Evolutionary conservation across 2,113 vertebrate genomes (phyloP), one percentile per base, ranked within the genome.

Genomic region (Albula goreensis): DNA sequence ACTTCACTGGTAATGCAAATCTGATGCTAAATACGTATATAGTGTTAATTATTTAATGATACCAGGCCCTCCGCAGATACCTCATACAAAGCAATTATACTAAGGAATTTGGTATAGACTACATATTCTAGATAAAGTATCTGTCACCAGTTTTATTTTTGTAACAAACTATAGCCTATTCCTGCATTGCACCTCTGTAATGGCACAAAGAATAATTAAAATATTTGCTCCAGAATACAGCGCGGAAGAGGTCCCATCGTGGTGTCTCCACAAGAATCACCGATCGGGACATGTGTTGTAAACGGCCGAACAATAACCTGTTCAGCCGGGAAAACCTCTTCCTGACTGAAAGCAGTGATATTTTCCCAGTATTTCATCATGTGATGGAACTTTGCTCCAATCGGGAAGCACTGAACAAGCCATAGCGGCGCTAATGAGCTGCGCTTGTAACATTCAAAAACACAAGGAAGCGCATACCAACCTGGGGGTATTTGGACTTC

Each of bases 341-440:
- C 66, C 83, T 85, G 51, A 56, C 66, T 85, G 74, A 78, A 53
- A 57, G 48, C 50, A 50, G 51, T 50, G 70, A 50, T 50, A 78
- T 83, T 50, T 48, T 82, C 0, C 50, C 25, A 86, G 85, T 41
- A 48, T 50, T 86, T 80, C 78, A 57, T 82, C 86, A 84, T 83
- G 86, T 87, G 87, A 90, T 80, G 89, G 91, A 95, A 95, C 93
- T 95, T 95, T 91, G 89, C 90, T 92, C 92, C 92, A 92, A 89
- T 93, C 88, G 89, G 90, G 86, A 77, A 83, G 82, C 84, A 1
- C 9, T 88, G 88, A 85, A 81, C 50, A 53, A 80, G 57, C n/a
- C 15, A 86, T 80, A n/a, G 31, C 85, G 84, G 57, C 63, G 80
- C 83, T 83, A 60, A 89, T 87, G 86, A 88, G 60, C 87, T 84